Conservation (phyloP, 2,888 invertebrate species). For the Cerastis leucographa region DNA sequence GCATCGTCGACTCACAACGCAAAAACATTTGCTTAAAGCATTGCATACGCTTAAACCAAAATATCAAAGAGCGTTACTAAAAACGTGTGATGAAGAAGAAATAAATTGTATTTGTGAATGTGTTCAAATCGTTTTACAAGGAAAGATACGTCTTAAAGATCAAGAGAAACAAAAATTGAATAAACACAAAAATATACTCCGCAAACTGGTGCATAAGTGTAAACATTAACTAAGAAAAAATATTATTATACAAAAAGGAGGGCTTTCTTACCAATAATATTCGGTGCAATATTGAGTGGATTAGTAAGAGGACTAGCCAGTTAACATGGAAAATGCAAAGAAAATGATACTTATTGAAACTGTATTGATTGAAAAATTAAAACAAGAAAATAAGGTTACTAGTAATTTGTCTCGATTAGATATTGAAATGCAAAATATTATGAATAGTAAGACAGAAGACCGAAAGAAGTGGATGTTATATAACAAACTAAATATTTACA, state of each 20-base stretch:
- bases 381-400: neutral
- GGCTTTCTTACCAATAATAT: neutral
- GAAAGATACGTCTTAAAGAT: neutral
- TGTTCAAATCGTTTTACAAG: conserved; percentile 53
- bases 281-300: neutral
- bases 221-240: neutral
- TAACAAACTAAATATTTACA: no score
- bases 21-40: conserved; percentile 55
- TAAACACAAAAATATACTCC: neutral
- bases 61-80: conserved; percentile 58
- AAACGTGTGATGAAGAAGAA: conserved; percentile 59
- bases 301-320: neutral
- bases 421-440: conserved; percentile 1
- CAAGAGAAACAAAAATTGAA: neutral
- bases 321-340: neutral
- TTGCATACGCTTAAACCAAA: conserved; percentile 48
- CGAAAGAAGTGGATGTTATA: conserved; percentile 1
- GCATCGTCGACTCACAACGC: conserved; percentile 50
- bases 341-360: neutral
- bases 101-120: conserved; percentile 66
- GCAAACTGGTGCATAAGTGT: neutral
- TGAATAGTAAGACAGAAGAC: conserved; percentile 3
- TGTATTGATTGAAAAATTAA: neutral
- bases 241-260: neutral
- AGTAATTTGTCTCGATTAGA: neutral